Conservation (phyloP, 2,797 vertebrate genomes). For the Holocentrus rufus region DNA sequence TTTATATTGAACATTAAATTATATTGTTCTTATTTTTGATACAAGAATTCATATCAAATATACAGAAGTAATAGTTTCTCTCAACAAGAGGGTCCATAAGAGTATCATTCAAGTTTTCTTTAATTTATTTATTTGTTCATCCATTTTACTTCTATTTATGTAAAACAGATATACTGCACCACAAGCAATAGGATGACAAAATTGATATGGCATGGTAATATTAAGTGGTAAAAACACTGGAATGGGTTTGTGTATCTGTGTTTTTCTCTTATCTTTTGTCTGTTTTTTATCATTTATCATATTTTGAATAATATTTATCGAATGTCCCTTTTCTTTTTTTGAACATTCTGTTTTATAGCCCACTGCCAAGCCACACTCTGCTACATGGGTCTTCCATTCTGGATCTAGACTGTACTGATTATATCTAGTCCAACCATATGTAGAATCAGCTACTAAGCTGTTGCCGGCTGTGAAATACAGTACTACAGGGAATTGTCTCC, state of each 20-base stretch:
- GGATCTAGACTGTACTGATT: not conserved
- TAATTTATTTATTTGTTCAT: too few species aligned
- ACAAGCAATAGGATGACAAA: too few species aligned
- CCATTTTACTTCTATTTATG: too few species aligned
- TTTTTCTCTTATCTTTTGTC: too few species aligned
- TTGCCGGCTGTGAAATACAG: slow-evolving; percentile 8
- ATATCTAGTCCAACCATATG: slow-evolving; percentile 4
- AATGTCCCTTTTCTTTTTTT: not conserved
- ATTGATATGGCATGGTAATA: too few species aligned
- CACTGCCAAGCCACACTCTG: not conserved
- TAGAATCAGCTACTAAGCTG: not conserved
- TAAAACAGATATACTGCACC: too few species aligned
- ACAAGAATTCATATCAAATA: slow-evolving; percentile 18
- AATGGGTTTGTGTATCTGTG: too few species aligned
- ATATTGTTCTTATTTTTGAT: not conserved
- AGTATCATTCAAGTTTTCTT: too few species aligned
- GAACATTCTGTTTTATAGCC: slow-evolving; percentile 4
- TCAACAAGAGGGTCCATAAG: not conserved
- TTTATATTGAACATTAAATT: not conserved
- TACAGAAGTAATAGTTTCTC: too few species aligned
- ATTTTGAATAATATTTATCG: not conserved
- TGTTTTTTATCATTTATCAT: not conserved
- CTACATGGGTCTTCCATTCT: not conserved
- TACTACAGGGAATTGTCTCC: slow-evolving; percentile 3
- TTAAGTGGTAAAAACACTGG: too few species aligned